Evolutionary conservation across 2,113 vertebrate species (phyloP), one percentile per base, ranked within the genome.

Genomic region (Sinocyclocheilus maitianheensis): DNA sequence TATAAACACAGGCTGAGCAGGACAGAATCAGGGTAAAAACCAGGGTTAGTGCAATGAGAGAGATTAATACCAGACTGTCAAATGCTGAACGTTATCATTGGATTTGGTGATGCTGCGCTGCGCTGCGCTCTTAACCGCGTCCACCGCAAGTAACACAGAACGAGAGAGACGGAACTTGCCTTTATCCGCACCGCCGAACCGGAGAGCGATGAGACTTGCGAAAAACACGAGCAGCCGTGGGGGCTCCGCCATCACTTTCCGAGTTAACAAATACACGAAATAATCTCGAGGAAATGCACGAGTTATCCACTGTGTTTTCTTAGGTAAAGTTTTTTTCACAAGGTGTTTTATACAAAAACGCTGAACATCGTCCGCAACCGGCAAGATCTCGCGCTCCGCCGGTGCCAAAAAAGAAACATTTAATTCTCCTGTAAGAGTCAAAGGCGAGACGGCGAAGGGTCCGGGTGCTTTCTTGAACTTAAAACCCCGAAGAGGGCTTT

Each of bases 201-300:
- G 86, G 86, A 94, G 91, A 88, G 91, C 93, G 93, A 91, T 93
- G 91, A 96, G 94, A 89, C 90, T 93, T 87, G 93, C 92, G 90
- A 95, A 90, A 91, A 92, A 92, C 93, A 94, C 93, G 91, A 95
- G 93, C 92, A 88, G 90, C 90, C 90, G 92, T 89, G 92, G 30
- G 30, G 30, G 94, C 95, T 94, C 94, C 91, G 95, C 95, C 95
- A 96, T 96, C 95, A 94, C 94, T 94, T 95, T 94, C 93, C 89
- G 30, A 16, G 26, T 55, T n/a, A 92, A 90, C 12, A 48, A 48
- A 89, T 92, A 94, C 93, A 85, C 88, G 90, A 91, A 90, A 86
- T 89, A 88, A 91, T 89, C 87, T 90, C 81, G 83, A 37, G 76
- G 85, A 88, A 91, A 85, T 10, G n/a, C 30, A 18, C 26, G 24